Percentiles rank a stretch among this genome's conserved stretches.
Evolutionary conservation across 35 echinoderm and acorn worm genomes (phyloP).

Genomic region (Heliocidaris tuberculata): DNA sequence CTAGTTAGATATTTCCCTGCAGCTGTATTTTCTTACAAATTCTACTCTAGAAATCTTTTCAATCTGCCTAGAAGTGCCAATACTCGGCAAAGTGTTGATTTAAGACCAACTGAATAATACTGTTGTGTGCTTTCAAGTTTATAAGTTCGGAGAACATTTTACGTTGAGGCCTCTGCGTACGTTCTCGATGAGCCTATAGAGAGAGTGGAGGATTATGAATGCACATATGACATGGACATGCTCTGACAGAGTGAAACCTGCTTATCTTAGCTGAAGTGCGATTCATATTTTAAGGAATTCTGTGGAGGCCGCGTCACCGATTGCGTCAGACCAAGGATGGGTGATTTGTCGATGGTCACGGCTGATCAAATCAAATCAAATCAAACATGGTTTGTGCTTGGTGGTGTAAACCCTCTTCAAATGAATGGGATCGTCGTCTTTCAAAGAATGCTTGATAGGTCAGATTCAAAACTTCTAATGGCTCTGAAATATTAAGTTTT

Average conservation of each 20-base stretch:
- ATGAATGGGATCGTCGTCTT: background rate
- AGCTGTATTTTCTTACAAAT: too few relatives aligned
- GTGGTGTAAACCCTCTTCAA: background rate
- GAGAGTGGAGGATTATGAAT: background rate
- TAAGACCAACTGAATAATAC: too few relatives aligned
- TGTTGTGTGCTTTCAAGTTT: too few relatives aligned
- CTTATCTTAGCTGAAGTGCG: background rate
- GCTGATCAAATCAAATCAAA: slow-evolving; percentile 21
- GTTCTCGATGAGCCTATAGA: background rate
- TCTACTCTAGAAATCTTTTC: too few relatives aligned
- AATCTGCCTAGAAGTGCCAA: too few relatives aligned
- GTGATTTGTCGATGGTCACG: background rate
- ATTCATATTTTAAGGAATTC: slow-evolving; percentile 36
- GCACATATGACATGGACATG: slow-evolving; percentile 12
- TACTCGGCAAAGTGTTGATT: too few relatives aligned
- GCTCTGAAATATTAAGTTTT: background rate
- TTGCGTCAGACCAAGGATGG: slow-evolving; percentile 29
- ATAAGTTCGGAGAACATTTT: too few relatives aligned
- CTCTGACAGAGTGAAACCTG: background rate
- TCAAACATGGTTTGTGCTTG: background rate
- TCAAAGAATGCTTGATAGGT: background rate
- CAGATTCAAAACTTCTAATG: background rate
- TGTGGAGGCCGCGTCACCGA: background rate
- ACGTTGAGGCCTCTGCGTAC: background rate
- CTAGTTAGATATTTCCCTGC: too few relatives aligned